Conservation (phyloP, 2,888 invertebrate species). For the Cantharis lateralis region DNA sequence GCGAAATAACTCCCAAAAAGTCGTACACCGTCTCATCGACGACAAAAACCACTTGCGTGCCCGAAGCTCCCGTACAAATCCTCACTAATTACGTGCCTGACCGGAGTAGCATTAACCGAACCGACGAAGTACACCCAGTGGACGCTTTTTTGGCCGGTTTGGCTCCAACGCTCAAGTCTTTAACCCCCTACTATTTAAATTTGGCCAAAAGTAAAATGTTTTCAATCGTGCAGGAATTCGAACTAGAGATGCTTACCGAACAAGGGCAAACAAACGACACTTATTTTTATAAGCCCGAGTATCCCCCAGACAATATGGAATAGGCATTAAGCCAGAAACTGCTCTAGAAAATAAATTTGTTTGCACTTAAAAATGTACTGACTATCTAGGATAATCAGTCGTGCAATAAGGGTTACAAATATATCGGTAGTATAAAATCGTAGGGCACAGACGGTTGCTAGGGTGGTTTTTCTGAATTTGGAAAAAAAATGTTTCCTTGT, state of each 20-base stretch:
- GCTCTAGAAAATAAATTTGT: too few species aligned
- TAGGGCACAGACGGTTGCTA: too few species aligned
- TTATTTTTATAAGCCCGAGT: background rate
- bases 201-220: conserved; percentile 35
- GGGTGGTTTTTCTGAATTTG: too few species aligned
- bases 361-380: too few species aligned
- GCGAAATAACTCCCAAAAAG: background rate
- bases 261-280: background rate
- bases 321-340: background rate
- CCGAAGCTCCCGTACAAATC: background rate
- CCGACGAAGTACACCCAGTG: conserved; percentile 18
- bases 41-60: background rate
- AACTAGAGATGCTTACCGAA: conserved; percentile 24
- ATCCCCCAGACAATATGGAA: background rate
- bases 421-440: too few species aligned
- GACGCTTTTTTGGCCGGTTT: conserved; percentile 32
- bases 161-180: conserved; percentile 28
- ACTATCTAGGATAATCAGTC: too few species aligned
- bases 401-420: too few species aligned
- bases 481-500: too few species aligned
- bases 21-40: background rate
- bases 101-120: background rate
- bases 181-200: conserved; percentile 28
- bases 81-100: conserved; percentile 14
- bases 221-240: conserved; percentile 28